Base-by-base conservation (phyloP, 2,113 vertebrate genomes). In the Pluvialis apricaria region DNA sequence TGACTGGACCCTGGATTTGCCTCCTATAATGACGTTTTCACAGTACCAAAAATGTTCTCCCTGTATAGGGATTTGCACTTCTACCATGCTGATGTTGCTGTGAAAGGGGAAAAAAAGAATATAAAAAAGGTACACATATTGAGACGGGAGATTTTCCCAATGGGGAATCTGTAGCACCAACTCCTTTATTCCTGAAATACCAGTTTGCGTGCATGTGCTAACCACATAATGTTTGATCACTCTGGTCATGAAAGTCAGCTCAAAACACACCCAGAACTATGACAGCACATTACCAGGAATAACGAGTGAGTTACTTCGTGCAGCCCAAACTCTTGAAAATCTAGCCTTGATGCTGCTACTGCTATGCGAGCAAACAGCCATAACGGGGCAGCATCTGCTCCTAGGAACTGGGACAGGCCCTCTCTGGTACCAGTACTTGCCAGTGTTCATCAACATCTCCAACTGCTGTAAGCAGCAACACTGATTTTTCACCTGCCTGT, bases 171-270 rank as follows among this genome's bases (percentile, higher is more conserved):
- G 18, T 70, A 80, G 34, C 57, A 51, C 15, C n/a, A 88, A 17
- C 6, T 66, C 9, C 34, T 85, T 62, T 58, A 76, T 85, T 84
- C 21, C 44, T 84, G 76, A 80, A 85, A 71, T 29, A 69, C 17
- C 19, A 34, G 28, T 71, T 55, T 26, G 26, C 0, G 0, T 69
- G 34, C 1, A 0, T 52, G 45, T 36, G 29, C 47, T 78, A 54
- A 65, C 19, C 45, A 15, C 2, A 4, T 21, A 24, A 9, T 0
- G 4, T 60, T 93, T 90, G 58, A 60, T 80, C 14, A 34, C 21
- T 77, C 57, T 54, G 13, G 12, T 81, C 24, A 26, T 26, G 25
- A 54, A 68, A 95, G 45, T 36, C 60, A 58, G 26, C 52, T 72
- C 52, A 60, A 79, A 85, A 69, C 58, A 68, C 47, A 15, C 13